phyloP scores from a whole-genome alignment of 2,797 vertebrate genomes.

The Miichthys miiuy region DNA sequence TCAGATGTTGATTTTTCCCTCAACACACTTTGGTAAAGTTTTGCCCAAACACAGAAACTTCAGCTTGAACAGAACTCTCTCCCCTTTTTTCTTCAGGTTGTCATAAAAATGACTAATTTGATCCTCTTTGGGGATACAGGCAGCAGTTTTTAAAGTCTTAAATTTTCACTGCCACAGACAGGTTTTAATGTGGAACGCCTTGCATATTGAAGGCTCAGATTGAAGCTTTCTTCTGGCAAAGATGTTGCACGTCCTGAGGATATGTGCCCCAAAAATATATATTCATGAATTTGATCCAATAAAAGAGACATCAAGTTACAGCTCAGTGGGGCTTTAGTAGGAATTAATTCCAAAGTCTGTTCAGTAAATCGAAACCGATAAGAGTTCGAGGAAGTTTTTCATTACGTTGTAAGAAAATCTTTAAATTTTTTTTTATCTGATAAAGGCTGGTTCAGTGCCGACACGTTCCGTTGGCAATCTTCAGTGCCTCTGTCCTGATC shows the following conservation, averaged over 20 bases:
- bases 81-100: conserved; percentile 13
- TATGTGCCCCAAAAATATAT: conserved; percentile 47
- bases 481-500: conserved; percentile 51
- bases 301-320: conserved; percentile 55
- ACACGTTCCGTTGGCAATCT: conserved; percentile 21
- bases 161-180: conserved; percentile 47
- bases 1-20: not conserved
- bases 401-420: conserved; percentile 17
- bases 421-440: conserved; percentile 34
- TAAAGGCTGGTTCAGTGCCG: conserved; percentile 16
- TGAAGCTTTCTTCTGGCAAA: conserved; percentile 48
- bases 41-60: conserved; percentile 24
- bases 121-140: conserved; percentile 54
- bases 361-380: conserved; percentile 51
- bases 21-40: conserved; percentile 8
- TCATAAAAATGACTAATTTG: conserved; percentile 50
- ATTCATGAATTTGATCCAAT: conserved; percentile 62
- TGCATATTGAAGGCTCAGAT: conserved; percentile 44
- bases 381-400: conserved; percentile 44
- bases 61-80: conserved; percentile 16
- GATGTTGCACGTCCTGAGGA: conserved; percentile 40
- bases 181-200: conserved; percentile 47
- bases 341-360: conserved; percentile 52
- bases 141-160: conserved; percentile 52
- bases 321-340: conserved; percentile 54